Conservation (phyloP, 2,797 vertebrate genomes). For the Galago senegalensis region DNA sequence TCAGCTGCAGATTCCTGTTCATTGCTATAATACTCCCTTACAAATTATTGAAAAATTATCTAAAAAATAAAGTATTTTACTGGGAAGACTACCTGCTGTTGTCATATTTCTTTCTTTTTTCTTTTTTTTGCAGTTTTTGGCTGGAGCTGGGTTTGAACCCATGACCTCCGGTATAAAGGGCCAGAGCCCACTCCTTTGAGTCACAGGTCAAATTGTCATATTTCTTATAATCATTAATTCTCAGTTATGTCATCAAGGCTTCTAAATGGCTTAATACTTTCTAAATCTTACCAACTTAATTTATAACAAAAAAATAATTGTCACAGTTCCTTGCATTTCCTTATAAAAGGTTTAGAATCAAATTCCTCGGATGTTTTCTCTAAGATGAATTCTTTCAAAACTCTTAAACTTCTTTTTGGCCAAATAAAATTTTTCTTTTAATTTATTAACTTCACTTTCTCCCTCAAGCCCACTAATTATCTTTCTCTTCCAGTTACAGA, state of each 20-base stretch:
- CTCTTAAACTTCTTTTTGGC: neutral
- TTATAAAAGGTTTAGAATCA: neutral
- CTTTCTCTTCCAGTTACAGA: slow-evolving; percentile 5
- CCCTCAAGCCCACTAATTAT: slow-evolving; percentile 62
- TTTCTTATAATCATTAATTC: neutral
- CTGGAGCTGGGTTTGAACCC: too few species aligned
- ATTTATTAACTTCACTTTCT: slow-evolving; percentile 57
- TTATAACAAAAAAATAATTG: neutral
- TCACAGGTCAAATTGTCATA: neutral
- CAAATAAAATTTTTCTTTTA: slow-evolving; percentile 56
- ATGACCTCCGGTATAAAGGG: too few species aligned
- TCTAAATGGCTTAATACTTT: slow-evolving; percentile 49
- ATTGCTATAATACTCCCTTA: neutral
- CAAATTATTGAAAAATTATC: neutral
- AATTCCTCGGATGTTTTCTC: slow-evolving; percentile 59
- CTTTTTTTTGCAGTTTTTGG: too few species aligned
- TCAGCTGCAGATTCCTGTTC: neutral
- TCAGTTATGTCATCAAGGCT: neutral
- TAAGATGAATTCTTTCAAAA: slow-evolving; percentile 53
- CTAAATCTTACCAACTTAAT: slow-evolving; percentile 9
- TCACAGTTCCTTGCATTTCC: neutral
- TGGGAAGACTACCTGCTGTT: neutral
- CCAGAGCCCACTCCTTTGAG: too few species aligned
- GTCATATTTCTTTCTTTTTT: neutral
- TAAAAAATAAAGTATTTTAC: slow-evolving; percentile 29